Conservation (phyloP, 2,797 vertebrate species). For the Cyprinodon diabolis region DNA sequence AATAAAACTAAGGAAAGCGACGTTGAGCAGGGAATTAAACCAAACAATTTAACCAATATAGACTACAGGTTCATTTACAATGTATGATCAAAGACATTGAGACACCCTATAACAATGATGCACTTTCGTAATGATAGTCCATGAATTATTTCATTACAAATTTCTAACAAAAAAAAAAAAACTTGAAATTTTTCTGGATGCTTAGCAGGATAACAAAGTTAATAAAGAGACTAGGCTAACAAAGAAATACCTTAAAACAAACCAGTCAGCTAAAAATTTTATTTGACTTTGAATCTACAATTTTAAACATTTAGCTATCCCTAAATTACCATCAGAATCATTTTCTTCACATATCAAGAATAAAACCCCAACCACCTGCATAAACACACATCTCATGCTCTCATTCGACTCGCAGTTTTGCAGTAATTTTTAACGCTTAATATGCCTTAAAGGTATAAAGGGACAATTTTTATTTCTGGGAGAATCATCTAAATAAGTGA, state of each 20-base stretch:
- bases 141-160: constrained; percentile 39
- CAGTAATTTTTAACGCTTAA: too few species aligned
- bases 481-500: too few species aligned
- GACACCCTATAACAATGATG: constrained; percentile 42
- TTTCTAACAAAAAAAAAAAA: neutral
- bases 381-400: too few species aligned
- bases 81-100: constrained; percentile 17
- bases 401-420: too few species aligned
- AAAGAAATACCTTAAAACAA: neutral
- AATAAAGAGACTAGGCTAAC: neutral
- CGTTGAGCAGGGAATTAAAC: constrained; percentile 8
- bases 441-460: too few species aligned
- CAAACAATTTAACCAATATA: constrained; percentile 1
- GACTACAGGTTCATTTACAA: neutral
- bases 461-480: too few species aligned
- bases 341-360: constrained; percentile 7
- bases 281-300: neutral
- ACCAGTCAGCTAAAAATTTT: neutral
- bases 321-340: neutral
- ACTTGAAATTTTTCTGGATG: neutral
- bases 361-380: too few species aligned
- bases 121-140: constrained; percentile 44
- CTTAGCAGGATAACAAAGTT: neutral
- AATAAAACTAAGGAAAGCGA: constrained; percentile 4
- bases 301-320: neutral